These are phyloP conservation scores for Troides oblongomaculatus DNA, from an alignment of 2,888 invertebrate species.

Conservation along the genomic window DNA sequence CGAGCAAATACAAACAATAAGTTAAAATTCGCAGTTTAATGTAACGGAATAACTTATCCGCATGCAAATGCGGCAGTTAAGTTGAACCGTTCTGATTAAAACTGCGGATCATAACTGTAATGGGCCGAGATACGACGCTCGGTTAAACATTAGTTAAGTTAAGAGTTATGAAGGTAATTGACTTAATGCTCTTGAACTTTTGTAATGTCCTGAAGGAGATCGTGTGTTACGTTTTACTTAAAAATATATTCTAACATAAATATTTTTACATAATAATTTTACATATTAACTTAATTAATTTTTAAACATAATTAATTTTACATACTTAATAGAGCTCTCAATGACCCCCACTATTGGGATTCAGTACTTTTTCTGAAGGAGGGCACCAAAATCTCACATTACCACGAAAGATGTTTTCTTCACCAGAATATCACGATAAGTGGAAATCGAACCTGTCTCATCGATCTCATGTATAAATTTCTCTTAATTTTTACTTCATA, in stretches of 20 bases:
- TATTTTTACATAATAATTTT: too few relatives aligned
- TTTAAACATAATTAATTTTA: too few relatives aligned
- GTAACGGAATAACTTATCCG: conserved; percentile 60
- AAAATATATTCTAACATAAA: not conserved
- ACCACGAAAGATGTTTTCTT: too few relatives aligned
- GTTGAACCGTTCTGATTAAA: conserved; percentile 68
- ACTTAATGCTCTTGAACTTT: conserved; percentile 26
- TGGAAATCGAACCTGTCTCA: too few relatives aligned
- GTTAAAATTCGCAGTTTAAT: conserved; percentile 49
- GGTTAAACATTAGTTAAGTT: conserved; percentile 42
- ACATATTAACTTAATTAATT: too few relatives aligned
- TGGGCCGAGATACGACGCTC: conserved; percentile 52
- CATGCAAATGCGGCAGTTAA: conserved; percentile 76
- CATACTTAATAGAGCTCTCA: too few relatives aligned
- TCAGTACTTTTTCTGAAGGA: too few relatives aligned
- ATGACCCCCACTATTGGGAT: too few relatives aligned
- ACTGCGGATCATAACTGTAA: conserved; percentile 59
- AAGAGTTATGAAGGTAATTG: conserved; percentile 24
- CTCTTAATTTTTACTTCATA: not conserved
- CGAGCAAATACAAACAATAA: conserved; percentile 27
- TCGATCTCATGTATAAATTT: not conserved
- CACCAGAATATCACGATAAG: too few relatives aligned
- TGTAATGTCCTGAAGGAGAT: conserved; percentile 6
- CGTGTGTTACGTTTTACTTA: not conserved
- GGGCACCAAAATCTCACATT: too few relatives aligned